Evolutionary conservation across 2,888 invertebrate genomes (phyloP), one percentile per base, ranked within the genome.

Genomic region (Muschampia plurimacula): DNA sequence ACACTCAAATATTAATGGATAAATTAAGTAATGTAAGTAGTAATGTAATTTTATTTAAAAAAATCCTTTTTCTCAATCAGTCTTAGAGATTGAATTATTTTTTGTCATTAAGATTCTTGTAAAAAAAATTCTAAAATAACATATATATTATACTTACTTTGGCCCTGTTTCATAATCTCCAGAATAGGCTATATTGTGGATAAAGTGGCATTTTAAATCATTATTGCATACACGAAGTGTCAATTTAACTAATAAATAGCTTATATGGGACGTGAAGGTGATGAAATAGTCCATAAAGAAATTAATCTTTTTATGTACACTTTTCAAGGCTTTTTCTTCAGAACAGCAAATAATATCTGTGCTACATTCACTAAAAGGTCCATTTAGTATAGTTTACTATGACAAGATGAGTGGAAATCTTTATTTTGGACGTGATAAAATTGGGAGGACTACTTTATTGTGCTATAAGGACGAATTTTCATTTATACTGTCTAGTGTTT

Each of bases 381-480:
- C 99, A 41, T 98, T 97, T 90, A 96, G 98, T 72, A 95, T 99
- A 74, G 95, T 99, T 77, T 97, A 96, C 85, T 97, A 96, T 85
- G 95, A 97, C 82, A 96, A 95, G 82, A 67, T 77, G 5, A 88
- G 85, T 0, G 89, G 95, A 59, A 85, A 86, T 13, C 79, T 99
- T 57, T 98, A 97, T 94, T 98, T 99, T 89, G 96, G 97, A 1
- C 95, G 99, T 83, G 99, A 99, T 89, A 95, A 95, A 78, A 96
- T 98, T 84, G 99, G 99, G 52, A 95, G 99, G 78, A 96, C 97
- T 82, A 98, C 98, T 86, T 91, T 99, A 64, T 89, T 99, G 57
- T 88, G 97, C 64, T 95, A 96, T 79, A 88, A 90, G 79, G 85
- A 86, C 75, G 79, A 89, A 12, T 80, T 86, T 41, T 83, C 88